Evolutionary conservation across 37 sponge, comb jelly and placozoan species (phyloP), one percentile per base, ranked within the genome.

Genomic region (Crambe crambe): DNA sequence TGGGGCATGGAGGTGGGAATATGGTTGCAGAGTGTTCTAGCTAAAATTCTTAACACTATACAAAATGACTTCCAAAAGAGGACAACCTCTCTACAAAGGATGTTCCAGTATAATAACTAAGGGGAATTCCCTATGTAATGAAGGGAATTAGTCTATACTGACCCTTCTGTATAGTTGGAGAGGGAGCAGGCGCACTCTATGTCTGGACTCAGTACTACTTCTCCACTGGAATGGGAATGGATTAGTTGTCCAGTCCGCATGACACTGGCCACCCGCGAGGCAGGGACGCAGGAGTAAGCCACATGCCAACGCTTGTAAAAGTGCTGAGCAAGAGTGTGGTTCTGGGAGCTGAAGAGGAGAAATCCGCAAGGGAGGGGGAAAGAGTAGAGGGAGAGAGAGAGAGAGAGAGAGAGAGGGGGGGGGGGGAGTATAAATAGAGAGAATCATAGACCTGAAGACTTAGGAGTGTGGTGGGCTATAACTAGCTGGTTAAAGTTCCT

Each of bases 181-280:
- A n/a, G n/a, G n/a, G n/a, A n/a, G 47, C 35, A 42, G 29, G 78
- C 78, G 58, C 72, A 77, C 62, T 85, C 29, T 8, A 85, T 71
- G 51, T 84, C 85, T 36, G 86, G 86, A 62, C 73, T 78, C 36
- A 84, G 85, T 2, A 32, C 1, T 2, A 84, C 77, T 29, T 68
- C 70, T 36, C 71, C 69, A 1, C 41, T 78, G 27, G 56, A 40
- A 34, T 76, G 66, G 63, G 80, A 59, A 29, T 61, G 83, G 1
- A 69, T 47, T 26, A 85, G 79, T 51, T 51, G 75, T 2, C 86
- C 86, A 37, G 86, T 86, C 54, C 80, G 42, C 37, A 86, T 42
- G 41, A 86, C 58, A 1, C 68, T 74, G 12, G 67, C 68, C 20
- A 79, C 80, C 20, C 42, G 26, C 41, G 72, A 61, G 1, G 58